These are phyloP conservation scores for Aphis craccivora DNA, from an alignment of 1,140 invertebrate genomes.

Conservation along the genomic window DNA sequence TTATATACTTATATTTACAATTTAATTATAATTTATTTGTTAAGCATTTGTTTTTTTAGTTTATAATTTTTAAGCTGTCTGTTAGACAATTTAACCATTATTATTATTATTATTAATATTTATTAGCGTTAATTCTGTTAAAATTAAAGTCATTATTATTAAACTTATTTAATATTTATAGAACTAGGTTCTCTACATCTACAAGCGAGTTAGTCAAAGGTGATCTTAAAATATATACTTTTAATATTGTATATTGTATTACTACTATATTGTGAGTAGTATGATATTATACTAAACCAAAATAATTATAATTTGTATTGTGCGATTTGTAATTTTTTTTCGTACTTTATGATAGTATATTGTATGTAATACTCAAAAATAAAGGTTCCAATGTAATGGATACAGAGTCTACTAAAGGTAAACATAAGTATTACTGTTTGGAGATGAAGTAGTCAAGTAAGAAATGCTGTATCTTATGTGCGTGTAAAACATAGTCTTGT, in stretches of 20 bases:
- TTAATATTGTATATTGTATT: neutral
- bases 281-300: neutral
- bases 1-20: neutral
- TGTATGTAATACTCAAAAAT: neutral
- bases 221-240: slow-evolving; percentile 9
- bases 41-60: slow-evolving; percentile 26
- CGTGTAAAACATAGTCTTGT: neutral
- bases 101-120: slow-evolving; percentile 36
- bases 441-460: neutral
- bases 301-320: neutral
- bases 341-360: neutral
- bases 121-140: neutral
- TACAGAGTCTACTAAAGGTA: neutral
- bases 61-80: slow-evolving; percentile 24
- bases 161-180: slow-evolving; percentile 4
- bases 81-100: slow-evolving; percentile 24
- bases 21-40: neutral
- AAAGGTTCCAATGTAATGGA: neutral
- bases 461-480: neutral
- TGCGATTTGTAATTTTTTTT: neutral
- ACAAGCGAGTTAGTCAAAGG: neutral
- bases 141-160: slow-evolving; percentile 29
- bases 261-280: neutral
- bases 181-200: neutral
- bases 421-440: neutral